Conservation (phyloP, 2,888 invertebrate genomes). For the Pterobdella sp. region DNA sequence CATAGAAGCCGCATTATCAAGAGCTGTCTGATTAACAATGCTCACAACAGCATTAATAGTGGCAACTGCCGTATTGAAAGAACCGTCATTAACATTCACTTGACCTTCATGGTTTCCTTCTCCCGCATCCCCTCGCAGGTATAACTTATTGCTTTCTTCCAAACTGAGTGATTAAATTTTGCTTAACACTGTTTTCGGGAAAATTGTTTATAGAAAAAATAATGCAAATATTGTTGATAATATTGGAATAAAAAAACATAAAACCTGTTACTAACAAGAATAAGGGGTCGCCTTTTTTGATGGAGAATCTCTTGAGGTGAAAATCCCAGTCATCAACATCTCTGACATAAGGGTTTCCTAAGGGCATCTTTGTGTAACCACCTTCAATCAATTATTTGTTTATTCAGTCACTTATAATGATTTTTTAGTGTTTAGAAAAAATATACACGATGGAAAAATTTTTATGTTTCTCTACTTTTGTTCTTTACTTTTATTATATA, state of each 20-base stretch:
- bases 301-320: constrained; percentile 80
- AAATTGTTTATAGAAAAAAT: too few relatives aligned
- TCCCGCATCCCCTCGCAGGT: constrained; percentile 83
- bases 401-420: too few relatives aligned
- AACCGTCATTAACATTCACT: constrained; percentile 63
- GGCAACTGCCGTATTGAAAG: constrained; percentile 71
- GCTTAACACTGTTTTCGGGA: too few relatives aligned
- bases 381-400: too few relatives aligned
- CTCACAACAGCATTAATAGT: constrained; percentile 88
- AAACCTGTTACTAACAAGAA: background rate
- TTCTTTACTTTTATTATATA: too few relatives aligned
- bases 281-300: constrained; percentile 30
- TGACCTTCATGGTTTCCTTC: constrained; percentile 73
- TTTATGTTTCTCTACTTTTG: too few relatives aligned
- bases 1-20: constrained; percentile 87
- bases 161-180: background rate
- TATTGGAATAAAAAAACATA: too few relatives aligned
- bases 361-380: constrained; percentile 41
- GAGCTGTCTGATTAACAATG: constrained; percentile 88
- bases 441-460: too few relatives aligned
- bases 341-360: constrained; percentile 89
- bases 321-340: constrained; percentile 98
- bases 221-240: too few relatives aligned
- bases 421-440: too few relatives aligned
- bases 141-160: constrained; percentile 59